Base-by-base conservation (phyloP, 2,888 invertebrate species). In the Pantelozetes paolii region DNA sequence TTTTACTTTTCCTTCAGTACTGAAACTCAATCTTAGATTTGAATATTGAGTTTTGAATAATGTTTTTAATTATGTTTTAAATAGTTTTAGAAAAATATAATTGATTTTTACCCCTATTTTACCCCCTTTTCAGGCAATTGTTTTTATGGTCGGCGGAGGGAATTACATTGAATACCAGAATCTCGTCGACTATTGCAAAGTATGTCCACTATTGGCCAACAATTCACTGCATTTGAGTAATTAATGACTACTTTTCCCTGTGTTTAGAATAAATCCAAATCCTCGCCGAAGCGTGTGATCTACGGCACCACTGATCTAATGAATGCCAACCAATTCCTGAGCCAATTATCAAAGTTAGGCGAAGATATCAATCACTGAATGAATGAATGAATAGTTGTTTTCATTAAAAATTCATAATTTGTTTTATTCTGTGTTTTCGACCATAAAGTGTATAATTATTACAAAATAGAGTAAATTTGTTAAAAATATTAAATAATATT, bases 91-190 rank as follows among this genome's bases (percentile, higher is more conserved):
- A n/a, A n/a, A n/a, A n/a, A n/a, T n/a, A n/a, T n/a, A n/a, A n/a
- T n/a, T n/a, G n/a, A n/a, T n/a, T n/a, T n/a, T n/a, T n/a, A n/a
- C n/a, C n/a, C n/a, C n/a, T n/a, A n/a, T n/a, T n/a, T n/a, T n/a
- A n/a, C n/a, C n/a, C n/a, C n/a, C n/a, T n/a, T n/a, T n/a, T n/a
- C n/a, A 94, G 83, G 92, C 92, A 3, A 89, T 94, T 75, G 93
- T 94, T 13, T 94, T 94, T 83, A 83, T 94, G 74, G 91, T 94
- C 59, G 94, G 94, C 59, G 94, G 94, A 75, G 94, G 99, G 70
- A 98, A 97, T 86, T 99, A 99, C 82, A 97, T 98, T 81, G 99
- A 99, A 84, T 99, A 99, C 83, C 98, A 98, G 83, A 99, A 99
- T 86, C 87, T 99, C 75, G 88, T 92, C 72, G 98, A 98, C 82